These are phyloP conservation scores for Limenitis camilla DNA, from an alignment of 2,888 invertebrate genomes.

Conservation along the genomic window DNA sequence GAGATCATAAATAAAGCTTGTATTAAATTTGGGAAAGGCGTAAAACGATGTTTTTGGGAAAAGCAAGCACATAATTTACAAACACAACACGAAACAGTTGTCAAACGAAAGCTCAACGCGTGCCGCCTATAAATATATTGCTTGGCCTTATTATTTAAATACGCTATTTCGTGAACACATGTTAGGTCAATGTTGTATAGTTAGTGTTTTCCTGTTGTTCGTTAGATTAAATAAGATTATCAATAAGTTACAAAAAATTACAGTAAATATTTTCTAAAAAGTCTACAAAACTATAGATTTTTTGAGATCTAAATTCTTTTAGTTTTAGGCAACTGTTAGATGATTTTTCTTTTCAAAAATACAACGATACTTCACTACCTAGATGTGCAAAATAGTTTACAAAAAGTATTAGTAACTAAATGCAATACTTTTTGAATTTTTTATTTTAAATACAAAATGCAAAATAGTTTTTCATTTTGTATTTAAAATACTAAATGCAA, in stretches of 20 bases:
- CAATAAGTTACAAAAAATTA: not conserved
- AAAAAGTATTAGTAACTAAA: no score
- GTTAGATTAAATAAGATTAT: not conserved
- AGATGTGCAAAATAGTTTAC: no score
- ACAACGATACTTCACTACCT: no score
- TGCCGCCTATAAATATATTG: slow-evolving; percentile 30
- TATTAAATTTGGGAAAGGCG: slow-evolving; percentile 31
- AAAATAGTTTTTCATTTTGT: no score
- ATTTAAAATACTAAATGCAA: no score
- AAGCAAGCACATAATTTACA: slow-evolving; percentile 30
- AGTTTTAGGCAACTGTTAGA: no score
- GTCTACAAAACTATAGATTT: not conserved
- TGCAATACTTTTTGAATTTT: no score
- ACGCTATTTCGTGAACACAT: slow-evolving; percentile 19
- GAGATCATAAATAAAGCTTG: slow-evolving; percentile 26
- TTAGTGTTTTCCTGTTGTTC: slow-evolving; percentile 3
- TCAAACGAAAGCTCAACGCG: slow-evolving; percentile 31
- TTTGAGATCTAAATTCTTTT: not conserved
- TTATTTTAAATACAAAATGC: no score
- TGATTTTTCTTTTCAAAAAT: no score
- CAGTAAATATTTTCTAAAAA: not conserved
- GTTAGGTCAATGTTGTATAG: slow-evolving; percentile 9
- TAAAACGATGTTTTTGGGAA: slow-evolving; percentile 30
- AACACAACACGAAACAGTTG: slow-evolving; percentile 32
- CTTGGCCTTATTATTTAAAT: slow-evolving; percentile 29